Base-by-base conservation (phyloP, 2,113 vertebrate genomes). In the Sinocyclocheilus grahami region DNA sequence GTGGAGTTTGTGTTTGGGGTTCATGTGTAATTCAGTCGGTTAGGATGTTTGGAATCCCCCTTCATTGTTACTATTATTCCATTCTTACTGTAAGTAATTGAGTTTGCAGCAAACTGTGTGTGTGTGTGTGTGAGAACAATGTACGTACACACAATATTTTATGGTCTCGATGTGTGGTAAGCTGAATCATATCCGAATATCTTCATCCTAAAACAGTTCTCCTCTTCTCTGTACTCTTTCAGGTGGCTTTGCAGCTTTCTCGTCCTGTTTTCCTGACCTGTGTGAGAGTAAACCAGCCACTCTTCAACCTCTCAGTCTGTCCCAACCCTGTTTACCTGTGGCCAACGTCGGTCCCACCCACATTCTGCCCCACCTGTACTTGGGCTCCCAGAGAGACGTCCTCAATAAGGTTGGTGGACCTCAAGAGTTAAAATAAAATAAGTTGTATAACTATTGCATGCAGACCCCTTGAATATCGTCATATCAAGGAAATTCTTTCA, bases 191-290 rank as follows among this genome's bases (percentile, higher is more conserved):
- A 55, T 58, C 11, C 1, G 58, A 46, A 46, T 16, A 39, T 3
- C 4, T 20, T 27, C 3, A 13, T 81, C n/a, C 16, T 39, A 18
- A 69, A 69, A 16, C 10, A 69, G 12, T 51, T 12, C 69, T 82
- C 42, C 39, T 67, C 33, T 63, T 13, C 39, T 83, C 48, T 78
- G n/a, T 85, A 2, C 76, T 3, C 78, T 27, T 53, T 3, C 92
- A 99, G 98, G 98, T 91, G 98, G 98, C 30, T 99, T 99, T 74
- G 97, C 97, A 86, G 97, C 97, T 42, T 99, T 99, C 93, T 98
- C 98, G 0, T 98, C 98, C 90, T 99, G 97, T 92, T 99, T 99
- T 91, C 97, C 97, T 0, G 95, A 97, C 78, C 96, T 98, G 88
- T 99, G 97, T 0, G 97, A 99, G 92, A 97, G 97, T 83, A 98